phyloP scores from a whole-genome alignment of 2,797 vertebrate genomes.

The Tarsius wallacei region DNA sequence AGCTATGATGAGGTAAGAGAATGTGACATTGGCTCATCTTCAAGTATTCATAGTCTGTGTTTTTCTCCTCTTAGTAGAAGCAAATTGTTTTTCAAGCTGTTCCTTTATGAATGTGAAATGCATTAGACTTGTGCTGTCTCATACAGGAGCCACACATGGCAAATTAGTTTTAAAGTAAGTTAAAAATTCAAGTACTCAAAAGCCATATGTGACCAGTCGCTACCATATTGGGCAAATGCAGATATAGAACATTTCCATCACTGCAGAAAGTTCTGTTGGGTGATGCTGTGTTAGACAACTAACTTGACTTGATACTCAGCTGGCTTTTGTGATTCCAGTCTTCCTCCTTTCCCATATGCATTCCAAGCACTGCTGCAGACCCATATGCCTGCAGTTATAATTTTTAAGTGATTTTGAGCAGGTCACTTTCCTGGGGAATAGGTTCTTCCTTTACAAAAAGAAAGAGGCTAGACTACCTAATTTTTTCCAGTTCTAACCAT shows the following conservation, averaged over 20 bases:
- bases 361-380: neutral
- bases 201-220: neutral
- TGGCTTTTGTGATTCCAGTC: slow-evolving; percentile 4
- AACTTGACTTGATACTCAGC: neutral
- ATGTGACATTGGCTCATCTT: neutral
- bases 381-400: neutral
- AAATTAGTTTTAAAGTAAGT: slow-evolving; percentile 28
- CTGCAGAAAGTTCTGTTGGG: neutral
- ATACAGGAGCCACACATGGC: neutral
- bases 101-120: neutral
- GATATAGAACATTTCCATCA: neutral
- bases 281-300: neutral
- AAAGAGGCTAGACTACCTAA: neutral
- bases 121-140: neutral
- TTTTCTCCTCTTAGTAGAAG: neutral
- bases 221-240: neutral
- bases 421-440: neutral
- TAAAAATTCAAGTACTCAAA: neutral
- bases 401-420: slow-evolving; percentile 64
- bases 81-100: slow-evolving; percentile 34
- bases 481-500: neutral
- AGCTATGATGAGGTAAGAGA: slow-evolving; percentile 95
- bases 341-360: neutral
- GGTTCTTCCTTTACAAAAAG: slow-evolving; percentile 56
- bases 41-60: neutral